Evolutionary conservation across 2,888 invertebrate species (phyloP).

Genomic region (Lasioglossum vierecki): DNA sequence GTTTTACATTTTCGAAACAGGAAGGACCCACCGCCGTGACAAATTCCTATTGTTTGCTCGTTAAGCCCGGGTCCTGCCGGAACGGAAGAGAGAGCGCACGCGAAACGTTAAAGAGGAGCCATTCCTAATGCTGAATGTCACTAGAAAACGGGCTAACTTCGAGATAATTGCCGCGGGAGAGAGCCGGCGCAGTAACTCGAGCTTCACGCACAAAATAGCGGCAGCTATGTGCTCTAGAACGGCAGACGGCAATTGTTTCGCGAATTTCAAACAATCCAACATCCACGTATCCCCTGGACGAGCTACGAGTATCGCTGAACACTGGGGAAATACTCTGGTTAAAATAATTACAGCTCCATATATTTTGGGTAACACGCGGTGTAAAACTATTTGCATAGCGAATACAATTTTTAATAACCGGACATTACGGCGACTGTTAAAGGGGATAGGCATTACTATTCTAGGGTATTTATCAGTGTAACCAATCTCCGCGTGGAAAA

Average conservation of each 20-base stretch:
- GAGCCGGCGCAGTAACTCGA: slow-evolving; percentile 11
- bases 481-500: too few relatives aligned
- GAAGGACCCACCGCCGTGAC: background rate
- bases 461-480: too few relatives aligned
- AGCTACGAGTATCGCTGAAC: slow-evolving; percentile 8
- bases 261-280: slow-evolving; percentile 25
- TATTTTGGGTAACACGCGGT: background rate
- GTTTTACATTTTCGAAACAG: background rate
- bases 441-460: too few relatives aligned
- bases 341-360: background rate
- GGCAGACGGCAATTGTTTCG: slow-evolving; percentile 35
- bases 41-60: slow-evolving; percentile 35
- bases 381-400: background rate
- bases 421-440: background rate
- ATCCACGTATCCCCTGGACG: slow-evolving; percentile 3
- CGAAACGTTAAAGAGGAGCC: slow-evolving; percentile 26
- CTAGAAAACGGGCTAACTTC: slow-evolving; percentile 44
- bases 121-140: slow-evolving; percentile 28
- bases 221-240: background rate
- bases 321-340: background rate
- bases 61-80: background rate
- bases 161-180: slow-evolving; percentile 38
- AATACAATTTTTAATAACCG: background rate
- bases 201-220: slow-evolving; percentile 37
- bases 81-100: background rate